Percentiles rank a stretch among this genome's conserved stretches.
Conservation (phyloP, 2,797 vertebrate species). For the Taenioides sp. region DNA sequence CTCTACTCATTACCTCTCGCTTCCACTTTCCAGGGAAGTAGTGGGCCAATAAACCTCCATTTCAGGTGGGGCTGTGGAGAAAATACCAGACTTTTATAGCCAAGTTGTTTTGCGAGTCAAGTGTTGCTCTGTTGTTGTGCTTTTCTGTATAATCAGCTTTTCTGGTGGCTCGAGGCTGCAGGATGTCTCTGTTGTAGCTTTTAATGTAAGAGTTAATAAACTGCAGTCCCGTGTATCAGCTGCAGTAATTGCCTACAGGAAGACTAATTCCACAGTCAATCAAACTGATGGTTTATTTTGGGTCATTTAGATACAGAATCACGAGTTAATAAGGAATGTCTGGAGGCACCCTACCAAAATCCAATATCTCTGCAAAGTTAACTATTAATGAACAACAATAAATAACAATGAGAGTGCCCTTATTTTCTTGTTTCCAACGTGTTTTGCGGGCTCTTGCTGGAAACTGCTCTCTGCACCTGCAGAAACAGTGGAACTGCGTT, state of each 20-base stretch:
- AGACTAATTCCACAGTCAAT: constrained; percentile 59
- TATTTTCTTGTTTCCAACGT: constrained; percentile 22
- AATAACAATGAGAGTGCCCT: constrained; percentile 39
- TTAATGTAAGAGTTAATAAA: constrained; percentile 55
- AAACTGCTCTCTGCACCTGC: constrained; percentile 22
- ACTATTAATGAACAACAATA: constrained; percentile 50
- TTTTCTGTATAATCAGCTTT: constrained; percentile 34
- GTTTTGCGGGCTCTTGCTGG: constrained; percentile 22
- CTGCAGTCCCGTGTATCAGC: constrained; percentile 40
- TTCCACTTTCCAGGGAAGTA: constrained; percentile 48
- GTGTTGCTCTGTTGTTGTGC: constrained; percentile 25
- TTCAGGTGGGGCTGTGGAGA: constrained; percentile 21
- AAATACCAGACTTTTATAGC: constrained; percentile 23
- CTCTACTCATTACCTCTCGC: constrained; percentile 67
- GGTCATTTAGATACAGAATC: constrained; percentile 47
- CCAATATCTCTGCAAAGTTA: constrained; percentile 40
- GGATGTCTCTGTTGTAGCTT: constrained; percentile 41
- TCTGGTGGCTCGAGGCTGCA: constrained; percentile 29
- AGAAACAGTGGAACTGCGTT: constrained; percentile 12
- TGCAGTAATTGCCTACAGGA: constrained; percentile 56
- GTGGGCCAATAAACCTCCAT: constrained; percentile 38
- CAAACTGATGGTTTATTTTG: constrained; percentile 55
- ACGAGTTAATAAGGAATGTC: constrained; percentile 41
- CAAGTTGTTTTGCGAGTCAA: constrained; percentile 13
- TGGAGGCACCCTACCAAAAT: constrained; percentile 30